Evolutionary conservation across 2,797 vertebrate species (phyloP).

Genomic region (Gorsachius magnificus): DNA sequence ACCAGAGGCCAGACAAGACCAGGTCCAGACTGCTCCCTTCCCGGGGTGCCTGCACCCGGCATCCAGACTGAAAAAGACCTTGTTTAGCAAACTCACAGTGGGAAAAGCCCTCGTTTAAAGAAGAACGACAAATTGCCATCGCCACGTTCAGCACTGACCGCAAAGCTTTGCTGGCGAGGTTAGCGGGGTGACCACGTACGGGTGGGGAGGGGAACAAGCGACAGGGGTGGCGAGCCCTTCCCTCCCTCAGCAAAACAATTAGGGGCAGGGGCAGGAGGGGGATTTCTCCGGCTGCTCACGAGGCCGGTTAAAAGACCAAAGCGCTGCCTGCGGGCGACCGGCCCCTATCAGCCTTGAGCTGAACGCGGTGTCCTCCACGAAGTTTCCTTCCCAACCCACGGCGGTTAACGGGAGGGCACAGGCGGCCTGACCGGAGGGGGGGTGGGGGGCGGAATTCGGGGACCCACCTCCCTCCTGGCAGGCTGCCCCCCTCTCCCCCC

Average conservation of each 20-base stretch:
- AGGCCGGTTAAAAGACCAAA: background rate
- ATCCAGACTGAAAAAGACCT: background rate
- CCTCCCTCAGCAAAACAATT: fast-evolving
- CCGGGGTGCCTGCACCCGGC: background rate
- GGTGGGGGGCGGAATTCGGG: background rate
- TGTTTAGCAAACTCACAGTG: background rate
- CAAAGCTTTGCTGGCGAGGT: background rate
- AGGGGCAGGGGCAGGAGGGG: fast-evolving
- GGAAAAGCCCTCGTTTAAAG: background rate
- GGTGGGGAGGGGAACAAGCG: background rate
- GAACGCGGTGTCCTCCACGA: fast-evolving
- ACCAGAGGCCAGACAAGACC: background rate
- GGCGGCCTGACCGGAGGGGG: no score
- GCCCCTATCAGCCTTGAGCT: fast-evolving
- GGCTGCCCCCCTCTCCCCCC: background rate
- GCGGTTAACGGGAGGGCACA: no score
- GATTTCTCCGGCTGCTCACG: background rate
- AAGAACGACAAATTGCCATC: background rate
- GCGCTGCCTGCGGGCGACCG: fast-evolving
- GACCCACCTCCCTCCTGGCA: background rate
- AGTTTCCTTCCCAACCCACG: fast-evolving
- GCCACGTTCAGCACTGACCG: no score
- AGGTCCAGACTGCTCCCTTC: background rate
- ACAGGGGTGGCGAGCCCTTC: background rate
- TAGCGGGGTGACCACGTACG: fast-evolving